Base-by-base conservation (phyloP, 2,888 invertebrate genomes). In the Aplocera efformata region DNA sequence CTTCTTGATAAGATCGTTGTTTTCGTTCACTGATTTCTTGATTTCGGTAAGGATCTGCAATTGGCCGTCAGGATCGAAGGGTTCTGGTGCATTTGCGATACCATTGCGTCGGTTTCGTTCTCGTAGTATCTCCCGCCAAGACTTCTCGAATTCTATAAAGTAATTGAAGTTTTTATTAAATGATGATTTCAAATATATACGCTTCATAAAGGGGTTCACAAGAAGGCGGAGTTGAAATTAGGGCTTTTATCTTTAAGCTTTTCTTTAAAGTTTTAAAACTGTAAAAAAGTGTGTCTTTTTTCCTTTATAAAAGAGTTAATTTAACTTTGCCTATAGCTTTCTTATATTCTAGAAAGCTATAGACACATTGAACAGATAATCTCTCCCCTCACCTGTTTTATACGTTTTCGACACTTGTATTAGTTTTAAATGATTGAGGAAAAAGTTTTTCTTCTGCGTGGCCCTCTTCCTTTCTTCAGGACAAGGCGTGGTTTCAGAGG, bases 111-210 rank as follows among this genome's bases (percentile, higher is more conserved):
- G 89, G 53, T 89, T 85, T 31, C 92, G 86, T 53, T 93, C 92
- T 63, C 90, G 90, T 1, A 92, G 58, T 48, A 93, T 88, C 63
- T 89, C 90, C 56, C 89, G 83, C 93, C 93, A 93, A 30, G 88
- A 85, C 33, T 78, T 81, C 72, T 93, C 93, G 60, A 90, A 89
- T 46, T 83, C 92, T 92, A 79, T 35, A 85, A 89, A 52, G 32
- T 1, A 28, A 36, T 24, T 29, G 20, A 30, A 17, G 13, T 3
- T 17, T 3, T n/a, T n/a, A n/a, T n/a, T n/a, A n/a, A n/a, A n/a
- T n/a, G n/a, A n/a, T n/a, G n/a, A n/a, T n/a, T n/a, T n/a, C n/a
- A n/a, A n/a, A n/a, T n/a, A n/a, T n/a, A n/a, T n/a, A n/a, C n/a
- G n/a, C n/a, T n/a, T n/a, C n/a, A n/a, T n/a, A n/a, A n/a, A n/a